These are phyloP conservation scores for Homalodisca vitripennis DNA, from an alignment of 1,140 invertebrate species.

Conservation along the genomic window DNA sequence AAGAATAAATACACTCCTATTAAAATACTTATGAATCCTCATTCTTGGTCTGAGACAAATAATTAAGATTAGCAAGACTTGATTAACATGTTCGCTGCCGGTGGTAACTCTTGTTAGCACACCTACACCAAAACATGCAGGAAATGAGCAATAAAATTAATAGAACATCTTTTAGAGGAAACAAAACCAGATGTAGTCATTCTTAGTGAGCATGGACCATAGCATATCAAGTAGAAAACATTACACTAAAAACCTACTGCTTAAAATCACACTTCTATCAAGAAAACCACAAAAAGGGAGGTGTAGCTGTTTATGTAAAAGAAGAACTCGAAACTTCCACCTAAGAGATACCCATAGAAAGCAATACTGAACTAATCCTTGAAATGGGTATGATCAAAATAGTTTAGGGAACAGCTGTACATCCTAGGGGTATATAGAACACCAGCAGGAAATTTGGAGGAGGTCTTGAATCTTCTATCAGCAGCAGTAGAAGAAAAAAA, in stretches of 20 bases:
- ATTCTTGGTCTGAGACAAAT: too few species aligned
- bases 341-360: background rate
- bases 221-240: background rate
- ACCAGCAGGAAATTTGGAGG: background rate
- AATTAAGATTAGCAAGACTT: too few species aligned
- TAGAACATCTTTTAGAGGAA: background rate
- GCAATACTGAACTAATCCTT: background rate
- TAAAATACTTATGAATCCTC: too few species aligned
- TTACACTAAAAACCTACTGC: background rate
- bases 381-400: background rate
- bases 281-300: background rate
- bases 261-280: background rate
- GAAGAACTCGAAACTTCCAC: background rate
- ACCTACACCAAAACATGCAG: background rate
- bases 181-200: background rate
- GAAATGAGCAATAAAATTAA: background rate
- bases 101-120: too few species aligned
- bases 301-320: background rate
- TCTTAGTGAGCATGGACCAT: background rate
- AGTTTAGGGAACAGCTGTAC: background rate
- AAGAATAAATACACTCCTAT: too few species aligned
- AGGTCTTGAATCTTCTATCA: background rate
- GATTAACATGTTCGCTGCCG: too few species aligned
- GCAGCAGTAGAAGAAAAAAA: background rate
- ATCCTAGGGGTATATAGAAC: background rate